A percentile compares a stretch with the other conserved stretches of the same genome.
phyloP scores from a whole-genome alignment of 2,888 invertebrate genomes.

The Acronicta aceris region DNA sequence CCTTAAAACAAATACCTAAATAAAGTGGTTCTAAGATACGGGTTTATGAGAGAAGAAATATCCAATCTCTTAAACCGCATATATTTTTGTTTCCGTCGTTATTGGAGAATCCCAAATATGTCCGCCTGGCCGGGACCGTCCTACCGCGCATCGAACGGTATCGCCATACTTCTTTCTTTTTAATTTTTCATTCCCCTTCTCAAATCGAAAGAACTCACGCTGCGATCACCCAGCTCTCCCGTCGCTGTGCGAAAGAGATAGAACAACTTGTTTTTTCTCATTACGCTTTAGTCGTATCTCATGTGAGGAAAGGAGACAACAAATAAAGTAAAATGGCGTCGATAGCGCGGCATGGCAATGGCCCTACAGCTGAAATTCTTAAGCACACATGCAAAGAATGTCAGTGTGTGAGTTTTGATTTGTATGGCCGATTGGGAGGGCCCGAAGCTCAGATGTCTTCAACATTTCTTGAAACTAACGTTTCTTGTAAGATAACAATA shows the following conservation, averaged over 20 bases:
- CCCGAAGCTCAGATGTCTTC: slow-evolving; percentile 63
- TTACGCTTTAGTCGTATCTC: slow-evolving; percentile 50
- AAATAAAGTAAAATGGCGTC: slow-evolving; percentile 83
- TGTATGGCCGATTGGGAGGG: slow-evolving; percentile 71
- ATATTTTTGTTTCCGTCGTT: slow-evolving; percentile 61
- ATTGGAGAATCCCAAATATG: slow-evolving; percentile 62
- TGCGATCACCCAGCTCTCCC: slow-evolving; percentile 67
- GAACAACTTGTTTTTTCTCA: slow-evolving; percentile 61
- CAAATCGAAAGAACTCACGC: slow-evolving; percentile 79
- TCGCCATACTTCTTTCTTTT: slow-evolving; percentile 74
- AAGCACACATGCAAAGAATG: slow-evolving; percentile 72
- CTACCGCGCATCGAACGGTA: slow-evolving; percentile 62
- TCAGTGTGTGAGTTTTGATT: slow-evolving; percentile 72
- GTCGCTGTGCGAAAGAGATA: slow-evolving; percentile 70
- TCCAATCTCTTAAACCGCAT: slow-evolving; percentile 29
- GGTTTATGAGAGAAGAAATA: slow-evolving; percentile 5
- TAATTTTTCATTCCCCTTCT: slow-evolving; percentile 83
- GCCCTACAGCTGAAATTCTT: slow-evolving; percentile 75
- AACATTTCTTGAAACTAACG: slow-evolving; percentile 60
- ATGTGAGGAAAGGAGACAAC: slow-evolving; percentile 70
- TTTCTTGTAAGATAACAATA: slow-evolving; percentile 9
- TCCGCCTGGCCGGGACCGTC: slow-evolving; percentile 60
- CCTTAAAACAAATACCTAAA: not conserved
- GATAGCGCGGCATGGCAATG: slow-evolving; percentile 70
- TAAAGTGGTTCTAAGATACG: not conserved